Evolutionary conservation across 2,797 vertebrate species (phyloP), one percentile per base, ranked within the genome.

Genomic region (Lagorchestes hirsutus): DNA sequence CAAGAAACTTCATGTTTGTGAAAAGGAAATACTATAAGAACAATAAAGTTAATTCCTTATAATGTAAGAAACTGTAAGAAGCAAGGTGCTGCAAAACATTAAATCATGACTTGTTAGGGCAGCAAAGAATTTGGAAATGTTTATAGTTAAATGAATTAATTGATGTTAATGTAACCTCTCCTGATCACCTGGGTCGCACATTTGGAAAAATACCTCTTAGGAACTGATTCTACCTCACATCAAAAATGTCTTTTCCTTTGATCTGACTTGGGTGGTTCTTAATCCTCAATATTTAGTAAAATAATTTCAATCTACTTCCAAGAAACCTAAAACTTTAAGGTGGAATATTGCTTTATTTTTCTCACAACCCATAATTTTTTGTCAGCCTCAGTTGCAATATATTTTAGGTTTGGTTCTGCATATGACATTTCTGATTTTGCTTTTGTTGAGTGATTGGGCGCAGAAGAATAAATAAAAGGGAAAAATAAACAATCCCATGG

Each of bases 391-490:
- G 56, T 50, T 54, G 18, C 91, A 50, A 96, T 94, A 90, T 92
- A 14, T 94, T 94, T 95, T 59, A 67, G 93, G 34, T 94, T 90
- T 67, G 58, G 55, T 58, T 34, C 29, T 67, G 22, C 82, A 40
- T 34, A 27, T 55, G 90, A 74, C 94, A 92, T 94, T 95, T 93
- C 90, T 92, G 91, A 93, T 82, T 94, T 97, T 40, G 55, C 57
- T 94, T 92, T 8, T 18, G 87, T 92, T 40, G 29, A 52, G 11
- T 87, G 93, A 92, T 55, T 50, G 94, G 52, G 67, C 92, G 87
- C 91, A 91, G 97, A 95, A 95, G 93, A 90, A 67, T 0, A 5
- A 82, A 82, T n/a, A 67, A 82, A 34, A 46, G 18, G 67, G 96
- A 95, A 95, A 93, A 91, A 67, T 1, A 1, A 12, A 10, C 90